phyloP scores from a whole-genome alignment of 2,113 vertebrate species.

The Rhabdomys dilectus region DNA sequence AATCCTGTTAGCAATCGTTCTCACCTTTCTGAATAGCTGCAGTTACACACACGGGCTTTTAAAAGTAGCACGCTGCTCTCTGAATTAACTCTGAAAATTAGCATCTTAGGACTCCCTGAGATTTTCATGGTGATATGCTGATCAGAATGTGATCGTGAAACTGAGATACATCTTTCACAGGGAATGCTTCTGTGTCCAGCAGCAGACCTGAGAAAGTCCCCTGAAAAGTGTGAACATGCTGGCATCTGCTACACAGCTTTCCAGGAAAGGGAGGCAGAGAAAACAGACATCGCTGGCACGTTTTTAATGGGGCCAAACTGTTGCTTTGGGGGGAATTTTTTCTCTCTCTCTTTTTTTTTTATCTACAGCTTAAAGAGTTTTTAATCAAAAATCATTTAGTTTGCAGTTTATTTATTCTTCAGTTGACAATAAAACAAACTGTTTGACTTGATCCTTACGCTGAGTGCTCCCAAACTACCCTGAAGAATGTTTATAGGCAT shows the following conservation, averaged over 20 bases:
- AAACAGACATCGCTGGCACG: not conserved
- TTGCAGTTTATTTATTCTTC: constrained; percentile 12
- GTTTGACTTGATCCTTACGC: not conserved
- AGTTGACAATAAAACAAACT: not conserved
- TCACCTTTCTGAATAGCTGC: not conserved
- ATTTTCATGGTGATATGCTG: not conserved
- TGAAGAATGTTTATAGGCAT: not conserved
- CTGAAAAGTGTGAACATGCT: not conserved
- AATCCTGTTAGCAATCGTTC: not conserved
- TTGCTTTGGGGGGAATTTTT: not conserved
- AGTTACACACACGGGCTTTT: not conserved
- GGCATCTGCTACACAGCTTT: not conserved
- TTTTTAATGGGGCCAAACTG: not conserved
- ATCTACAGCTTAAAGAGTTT: not conserved
- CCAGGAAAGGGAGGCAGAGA: accelerated
- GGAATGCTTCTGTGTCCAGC: not conserved
- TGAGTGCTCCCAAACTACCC: not conserved
- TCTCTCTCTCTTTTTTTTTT: not conserved
- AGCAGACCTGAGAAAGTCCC: not conserved
- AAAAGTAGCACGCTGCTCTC: not conserved
- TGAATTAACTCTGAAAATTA: not conserved
- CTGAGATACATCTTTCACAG: not conserved
- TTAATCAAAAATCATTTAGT: not conserved
- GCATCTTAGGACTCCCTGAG: not conserved
- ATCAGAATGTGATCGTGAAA: not conserved